A percentile compares a stretch with the other conserved stretches of the same genome.
Evolutionary conservation across 2,888 invertebrate species (phyloP).

Genomic region (Sinodicranocentrus sp.): DNA sequence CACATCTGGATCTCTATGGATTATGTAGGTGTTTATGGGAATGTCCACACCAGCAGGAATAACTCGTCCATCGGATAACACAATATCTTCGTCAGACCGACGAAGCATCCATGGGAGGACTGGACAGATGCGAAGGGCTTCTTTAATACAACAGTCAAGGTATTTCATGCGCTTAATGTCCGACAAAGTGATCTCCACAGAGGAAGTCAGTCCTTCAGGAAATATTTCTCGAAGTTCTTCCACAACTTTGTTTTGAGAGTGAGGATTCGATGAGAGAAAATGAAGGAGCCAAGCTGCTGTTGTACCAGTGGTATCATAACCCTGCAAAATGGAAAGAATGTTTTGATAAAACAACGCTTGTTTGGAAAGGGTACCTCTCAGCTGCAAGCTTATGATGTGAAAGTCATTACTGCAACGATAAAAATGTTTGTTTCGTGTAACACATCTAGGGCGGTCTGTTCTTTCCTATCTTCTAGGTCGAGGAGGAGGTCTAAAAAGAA

Average conservation of each 20-base stretch:
- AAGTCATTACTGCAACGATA: conserved; percentile 16
- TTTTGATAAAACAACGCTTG: too few species aligned
- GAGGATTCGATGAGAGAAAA: conserved; percentile 30
- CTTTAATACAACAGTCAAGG: conserved; percentile 33
- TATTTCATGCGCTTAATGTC: conserved; percentile 34
- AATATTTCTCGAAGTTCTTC: conserved; percentile 10
- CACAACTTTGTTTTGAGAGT: conserved; percentile 30
- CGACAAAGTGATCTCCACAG: neutral
- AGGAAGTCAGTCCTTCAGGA: neutral
- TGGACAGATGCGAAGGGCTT: conserved; percentile 32
- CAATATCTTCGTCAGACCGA: conserved; percentile 25
- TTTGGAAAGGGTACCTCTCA: too few species aligned
- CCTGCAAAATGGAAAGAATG: too few species aligned
- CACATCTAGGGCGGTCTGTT: conserved; percentile 6
- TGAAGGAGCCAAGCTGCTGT: conserved; percentile 29
- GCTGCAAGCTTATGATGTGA: neutral
- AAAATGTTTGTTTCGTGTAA: conserved; percentile 26
- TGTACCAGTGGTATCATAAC: conserved; percentile 41
- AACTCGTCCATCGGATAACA: conserved; percentile 9
- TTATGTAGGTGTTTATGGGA: conserved; percentile 32
- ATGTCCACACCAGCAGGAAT: conserved; percentile 30
- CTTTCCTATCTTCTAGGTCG: conserved; percentile 15
- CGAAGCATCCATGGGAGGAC: conserved; percentile 36
- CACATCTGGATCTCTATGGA: conserved; percentile 18
- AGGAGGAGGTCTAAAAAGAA: conserved; percentile 31